A percentile compares a stretch with the other conserved stretches of the same genome.
These are phyloP conservation scores for Tenebrio molitor DNA, from an alignment of 1,140 invertebrate genomes.

Conservation along the genomic window DNA sequence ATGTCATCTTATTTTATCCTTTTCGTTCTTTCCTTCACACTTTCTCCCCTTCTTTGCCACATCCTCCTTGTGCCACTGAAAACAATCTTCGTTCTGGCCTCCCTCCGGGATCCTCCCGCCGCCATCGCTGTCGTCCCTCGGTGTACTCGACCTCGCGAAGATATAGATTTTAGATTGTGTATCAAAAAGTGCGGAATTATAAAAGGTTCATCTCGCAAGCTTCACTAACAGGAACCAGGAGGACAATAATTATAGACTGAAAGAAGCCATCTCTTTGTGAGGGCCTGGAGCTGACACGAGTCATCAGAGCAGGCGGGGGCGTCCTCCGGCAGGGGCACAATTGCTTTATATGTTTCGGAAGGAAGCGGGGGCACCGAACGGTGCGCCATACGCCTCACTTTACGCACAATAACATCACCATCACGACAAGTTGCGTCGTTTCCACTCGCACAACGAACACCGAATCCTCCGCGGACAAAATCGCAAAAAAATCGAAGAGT, in stretches of 20 bases:
- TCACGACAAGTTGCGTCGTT: constrained; percentile 11
- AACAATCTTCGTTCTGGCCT: too few relatives aligned
- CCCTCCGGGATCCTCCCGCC: too few relatives aligned
- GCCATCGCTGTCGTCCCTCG: too few relatives aligned
- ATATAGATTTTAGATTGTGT: constrained; percentile 41
- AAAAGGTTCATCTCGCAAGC: constrained; percentile 46
- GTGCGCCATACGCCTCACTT: constrained; percentile 31
- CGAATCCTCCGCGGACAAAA: too few relatives aligned
- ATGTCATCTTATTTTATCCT: too few relatives aligned
- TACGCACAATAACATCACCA: constrained; percentile 33
- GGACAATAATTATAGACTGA: constrained; percentile 60
- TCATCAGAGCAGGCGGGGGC: constrained; percentile 51
- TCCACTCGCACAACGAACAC: too few relatives aligned
- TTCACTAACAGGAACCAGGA: constrained; percentile 54
- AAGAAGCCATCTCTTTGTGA: constrained; percentile 61
- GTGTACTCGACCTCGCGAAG: background rate
- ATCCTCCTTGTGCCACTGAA: too few relatives aligned
- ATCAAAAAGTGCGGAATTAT: constrained; percentile 45
- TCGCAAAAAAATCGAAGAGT: too few relatives aligned
- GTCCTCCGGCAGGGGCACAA: constrained; percentile 54
- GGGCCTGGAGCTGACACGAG: constrained; percentile 58
- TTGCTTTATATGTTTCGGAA: constrained; percentile 64
- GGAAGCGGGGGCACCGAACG: constrained; percentile 54
- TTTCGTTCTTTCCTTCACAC: too few relatives aligned
- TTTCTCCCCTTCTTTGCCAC: too few relatives aligned